Percentiles rank a stretch among this genome's conserved stretches.
These are phyloP conservation scores for Lordiphosa fenestrarum DNA, from an alignment of 2,888 invertebrate species.

Conservation along the genomic window DNA sequence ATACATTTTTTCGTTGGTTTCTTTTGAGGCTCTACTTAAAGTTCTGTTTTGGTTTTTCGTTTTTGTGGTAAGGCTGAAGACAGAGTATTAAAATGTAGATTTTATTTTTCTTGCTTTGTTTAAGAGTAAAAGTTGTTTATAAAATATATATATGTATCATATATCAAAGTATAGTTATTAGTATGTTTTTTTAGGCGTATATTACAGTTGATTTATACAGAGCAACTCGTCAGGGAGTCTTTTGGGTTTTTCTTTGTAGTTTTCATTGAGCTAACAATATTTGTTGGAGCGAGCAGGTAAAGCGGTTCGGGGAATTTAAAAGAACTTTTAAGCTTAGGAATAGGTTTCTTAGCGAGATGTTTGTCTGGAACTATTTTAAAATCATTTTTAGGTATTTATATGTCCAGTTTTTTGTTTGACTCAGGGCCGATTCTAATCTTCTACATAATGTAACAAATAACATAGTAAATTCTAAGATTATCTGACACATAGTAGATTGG, in stretches of 20 bases:
- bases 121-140: constrained; percentile 71
- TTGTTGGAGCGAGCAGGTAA: constrained; percentile 2
- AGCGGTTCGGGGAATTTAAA: too few relatives aligned
- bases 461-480: too few relatives aligned
- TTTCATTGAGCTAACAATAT: constrained; percentile 44
- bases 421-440: too few relatives aligned
- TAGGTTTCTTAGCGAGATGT: too few relatives aligned
- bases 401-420: too few relatives aligned
- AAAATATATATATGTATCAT: constrained; percentile 67
- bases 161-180: constrained; percentile 61
- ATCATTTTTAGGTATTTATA: too few relatives aligned
- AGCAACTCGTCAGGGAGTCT: constrained; percentile 22
- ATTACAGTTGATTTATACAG: constrained; percentile 63
- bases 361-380: too few relatives aligned
- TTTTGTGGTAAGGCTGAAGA: constrained; percentile 63
- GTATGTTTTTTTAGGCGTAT: constrained; percentile 45
- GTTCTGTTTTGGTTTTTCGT: constrained; percentile 21
- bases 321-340: too few relatives aligned
- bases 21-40: constrained; percentile 27
- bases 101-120: constrained; percentile 29
- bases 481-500: too few relatives aligned
- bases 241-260: constrained; percentile 6
- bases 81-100: constrained; percentile 63
- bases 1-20: constrained; percentile 42
- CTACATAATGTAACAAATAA: too few relatives aligned